Evolutionary conservation across 2,888 invertebrate species (phyloP).

Genomic region (Microplitis manilae): DNA sequence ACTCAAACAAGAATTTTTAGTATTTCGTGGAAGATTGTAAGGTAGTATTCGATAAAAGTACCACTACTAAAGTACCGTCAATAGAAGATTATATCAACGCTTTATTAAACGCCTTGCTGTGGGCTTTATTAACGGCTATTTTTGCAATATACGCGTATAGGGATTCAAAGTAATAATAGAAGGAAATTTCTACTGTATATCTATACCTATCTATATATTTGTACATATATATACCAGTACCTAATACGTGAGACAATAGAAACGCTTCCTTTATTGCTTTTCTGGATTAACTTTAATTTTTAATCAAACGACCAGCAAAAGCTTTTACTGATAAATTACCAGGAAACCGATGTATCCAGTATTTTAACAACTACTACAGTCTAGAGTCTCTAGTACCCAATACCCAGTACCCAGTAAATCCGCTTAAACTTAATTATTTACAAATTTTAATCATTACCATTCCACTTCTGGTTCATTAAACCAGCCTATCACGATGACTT

Average conservation of each 20-base stretch:
- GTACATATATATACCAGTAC: not conserved
- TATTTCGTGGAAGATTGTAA: no score
- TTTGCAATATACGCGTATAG: not conserved
- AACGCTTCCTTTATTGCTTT: slow-evolving; percentile 17
- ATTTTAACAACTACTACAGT: slow-evolving; percentile 18
- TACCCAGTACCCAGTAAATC: slow-evolving; percentile 29
- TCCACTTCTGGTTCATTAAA: not conserved
- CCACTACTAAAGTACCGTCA: not conserved
- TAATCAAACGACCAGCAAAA: slow-evolving; percentile 24
- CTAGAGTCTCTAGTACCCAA: not conserved
- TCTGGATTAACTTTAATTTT: slow-evolving; percentile 33
- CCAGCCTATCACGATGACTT: no score
- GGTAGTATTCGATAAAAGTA: no score
- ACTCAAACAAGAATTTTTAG: no score
- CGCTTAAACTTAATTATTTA: slow-evolving; percentile 31
- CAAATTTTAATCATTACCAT: not conserved
- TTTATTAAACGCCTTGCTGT: slow-evolving; percentile 65
- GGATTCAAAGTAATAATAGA: not conserved
- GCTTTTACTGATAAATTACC: slow-evolving; percentile 23
- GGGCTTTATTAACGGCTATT: slow-evolving; percentile 63
- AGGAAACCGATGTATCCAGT: slow-evolving; percentile 24
- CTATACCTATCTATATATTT: not conserved
- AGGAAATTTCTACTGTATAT: not conserved
- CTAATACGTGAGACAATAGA: not conserved
- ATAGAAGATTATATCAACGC: slow-evolving; percentile 16